Base-by-base conservation (phyloP, 92 coral and sea anemone genomes). In the Zoanthus gigantus region DNA sequence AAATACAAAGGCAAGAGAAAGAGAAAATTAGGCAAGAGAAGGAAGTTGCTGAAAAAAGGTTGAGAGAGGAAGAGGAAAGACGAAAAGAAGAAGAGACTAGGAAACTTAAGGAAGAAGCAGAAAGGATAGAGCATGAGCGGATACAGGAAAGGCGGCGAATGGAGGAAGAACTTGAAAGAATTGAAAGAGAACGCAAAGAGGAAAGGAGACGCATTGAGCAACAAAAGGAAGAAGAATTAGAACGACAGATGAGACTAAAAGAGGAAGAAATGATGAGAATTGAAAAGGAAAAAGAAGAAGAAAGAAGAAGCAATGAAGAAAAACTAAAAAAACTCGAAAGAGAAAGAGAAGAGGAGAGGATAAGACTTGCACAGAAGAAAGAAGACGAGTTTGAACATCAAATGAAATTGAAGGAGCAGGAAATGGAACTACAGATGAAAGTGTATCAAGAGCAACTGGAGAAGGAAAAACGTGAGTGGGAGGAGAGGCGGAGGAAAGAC, bases 311-410 rank as follows among this genome's bases (percentile, higher is more conserved):
- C 29, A 87, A 92, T 37, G 95, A 95, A 84, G 93, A 95, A 66
- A 93, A 92, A 29, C 8, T 88, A 11, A 71, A 74, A 53, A 79
- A 86, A 77, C 76, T 81, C 52, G 87, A 90, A 68, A 87, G 83
- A 72, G 83, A 90, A 52, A 83, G 91, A 83, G 69, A 71, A 45
- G 76, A 76, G 86, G 67, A 87, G 83, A 30, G 88, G 68, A 23
- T 77, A 15, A 83, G 85, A 29, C 68, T 91, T 29, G 91, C 92
- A 63, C 92, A 77, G 50, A 90, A 88, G 67, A 94, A 91, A 28
- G 94, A 92, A 31, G 92, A 92, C 46, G 97, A 93, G 13, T 88
- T 95, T 45, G 98, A 97, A 44, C 69, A 88, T 37, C 99, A 96
- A 74, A 95, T 89, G 95, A 88, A 94, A 6, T 66, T 89, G 45